phyloP scores from a whole-genome alignment of 64 coral and sea anemone genomes.

The Stichodactyla mertensii region DNA sequence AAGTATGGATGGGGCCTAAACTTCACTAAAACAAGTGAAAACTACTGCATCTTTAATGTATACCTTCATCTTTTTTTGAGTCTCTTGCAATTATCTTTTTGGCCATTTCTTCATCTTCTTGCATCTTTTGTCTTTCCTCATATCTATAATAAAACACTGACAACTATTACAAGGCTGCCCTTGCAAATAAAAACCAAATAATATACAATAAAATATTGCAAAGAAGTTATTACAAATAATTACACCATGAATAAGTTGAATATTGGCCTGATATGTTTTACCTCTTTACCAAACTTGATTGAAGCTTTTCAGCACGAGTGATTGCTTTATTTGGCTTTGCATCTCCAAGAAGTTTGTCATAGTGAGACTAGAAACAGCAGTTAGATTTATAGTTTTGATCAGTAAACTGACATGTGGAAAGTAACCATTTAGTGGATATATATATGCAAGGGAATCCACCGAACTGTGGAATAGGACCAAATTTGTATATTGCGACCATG shows the following conservation, averaged over 20 bases:
- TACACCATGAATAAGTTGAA: not conserved
- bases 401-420: too few relatives aligned
- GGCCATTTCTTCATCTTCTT: constrained; percentile 23
- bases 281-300: constrained; percentile 57
- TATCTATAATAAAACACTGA: not conserved
- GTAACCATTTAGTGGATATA: not conserved
- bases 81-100: constrained; percentile 3
- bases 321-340: constrained; percentile 41
- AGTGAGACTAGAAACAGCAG: constrained; percentile 19
- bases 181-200: too few relatives aligned
- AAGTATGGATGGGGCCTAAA: not conserved
- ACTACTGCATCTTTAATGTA: not conserved
- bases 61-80: constrained; percentile 12
- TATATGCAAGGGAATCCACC: too few relatives aligned
- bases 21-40: not conserved
- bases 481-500: too few relatives aligned
- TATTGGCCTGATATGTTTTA: constrained; percentile 1
- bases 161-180: too few relatives aligned
- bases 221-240: too few relatives aligned
- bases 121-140: constrained; percentile 10
- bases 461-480: too few relatives aligned
- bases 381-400: not conserved
- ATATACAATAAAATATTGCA: too few relatives aligned
- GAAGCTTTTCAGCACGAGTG: constrained; percentile 44
- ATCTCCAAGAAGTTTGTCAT: constrained; percentile 47